Percentiles rank a stretch among this genome's conserved stretches.
These are phyloP conservation scores for Capreolus pygargus DNA, from an alignment of 2,113 vertebrate genomes.

Conservation along the genomic window DNA sequence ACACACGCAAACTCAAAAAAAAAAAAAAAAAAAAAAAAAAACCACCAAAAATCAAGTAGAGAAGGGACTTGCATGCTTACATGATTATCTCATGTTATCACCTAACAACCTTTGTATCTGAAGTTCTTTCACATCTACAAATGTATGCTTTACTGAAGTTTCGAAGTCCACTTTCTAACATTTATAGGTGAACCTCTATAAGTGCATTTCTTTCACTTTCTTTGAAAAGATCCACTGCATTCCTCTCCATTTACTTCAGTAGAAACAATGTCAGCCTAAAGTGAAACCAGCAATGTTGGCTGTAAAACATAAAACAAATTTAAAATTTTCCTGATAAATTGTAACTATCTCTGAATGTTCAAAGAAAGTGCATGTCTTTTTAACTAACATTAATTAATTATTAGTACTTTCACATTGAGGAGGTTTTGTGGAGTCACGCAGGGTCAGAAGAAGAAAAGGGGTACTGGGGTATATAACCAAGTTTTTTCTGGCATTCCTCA, in stretches of 20 bases:
- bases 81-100: too few relatives aligned
- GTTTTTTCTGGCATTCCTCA: background rate
- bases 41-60: background rate
- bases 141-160: background rate
- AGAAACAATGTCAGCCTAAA: background rate
- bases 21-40: background rate
- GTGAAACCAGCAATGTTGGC: background rate
- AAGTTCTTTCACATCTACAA: background rate
- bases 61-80: background rate
- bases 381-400: background rate
- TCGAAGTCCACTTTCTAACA: background rate
- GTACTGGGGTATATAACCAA: background rate
- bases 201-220: background rate
- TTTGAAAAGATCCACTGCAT: background rate
- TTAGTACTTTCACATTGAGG: background rate
- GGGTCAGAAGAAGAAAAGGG: background rate
- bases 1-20: background rate
- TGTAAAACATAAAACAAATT: background rate
- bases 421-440: background rate
- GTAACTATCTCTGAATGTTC: background rate
- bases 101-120: background rate
- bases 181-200: background rate
- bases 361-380: background rate
- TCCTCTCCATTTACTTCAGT: background rate
- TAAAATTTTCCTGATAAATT: background rate